These are phyloP conservation scores for Standfussiana lucernea DNA, from an alignment of 2,888 invertebrate species.

Conservation along the genomic window DNA sequence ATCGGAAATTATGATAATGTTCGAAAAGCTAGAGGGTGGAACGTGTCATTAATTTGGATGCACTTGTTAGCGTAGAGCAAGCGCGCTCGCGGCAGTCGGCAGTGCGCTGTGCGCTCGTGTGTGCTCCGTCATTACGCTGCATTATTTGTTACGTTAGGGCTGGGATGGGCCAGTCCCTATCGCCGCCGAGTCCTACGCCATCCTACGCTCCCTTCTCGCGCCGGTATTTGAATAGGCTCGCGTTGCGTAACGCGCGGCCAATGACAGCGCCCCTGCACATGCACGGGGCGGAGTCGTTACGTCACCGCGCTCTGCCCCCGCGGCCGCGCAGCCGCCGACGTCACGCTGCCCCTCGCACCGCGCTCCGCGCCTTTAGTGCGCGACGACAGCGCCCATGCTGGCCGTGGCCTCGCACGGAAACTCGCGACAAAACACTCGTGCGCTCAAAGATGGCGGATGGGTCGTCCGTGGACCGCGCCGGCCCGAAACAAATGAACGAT, in stretches of 20 bases:
- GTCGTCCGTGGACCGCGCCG: slow-evolving; percentile 92
- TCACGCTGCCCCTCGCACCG: slow-evolving; percentile 78
- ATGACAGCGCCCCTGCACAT: slow-evolving; percentile 89
- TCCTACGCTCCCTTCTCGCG: slow-evolving; percentile 86
- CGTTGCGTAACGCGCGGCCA: slow-evolving; percentile 90
- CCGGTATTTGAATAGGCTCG: slow-evolving; percentile 86
- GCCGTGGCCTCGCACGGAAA: slow-evolving; percentile 80
- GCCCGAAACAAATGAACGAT: slow-evolving; percentile 90
- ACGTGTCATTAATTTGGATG: slow-evolving; percentile 83
- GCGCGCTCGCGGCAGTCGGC: slow-evolving; percentile 62
- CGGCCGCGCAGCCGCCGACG: slow-evolving; percentile 89
- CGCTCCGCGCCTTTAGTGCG: slow-evolving; percentile 80
- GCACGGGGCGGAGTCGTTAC: slow-evolving; percentile 90
- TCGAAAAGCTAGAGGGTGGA: slow-evolving; percentile 69
- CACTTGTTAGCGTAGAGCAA: slow-evolving; percentile 78
- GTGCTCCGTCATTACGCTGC: slow-evolving; percentile 83
- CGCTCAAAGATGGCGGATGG: slow-evolving; percentile 96
- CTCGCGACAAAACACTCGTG: slow-evolving; percentile 91
- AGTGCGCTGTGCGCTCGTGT: slow-evolving; percentile 61
- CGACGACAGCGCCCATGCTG: slow-evolving; percentile 83
- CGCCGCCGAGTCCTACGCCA: slow-evolving; percentile 83
- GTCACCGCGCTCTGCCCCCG: slow-evolving; percentile 88
- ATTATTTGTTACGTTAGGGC: slow-evolving; percentile 87
- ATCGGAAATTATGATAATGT: slow-evolving; percentile 63
- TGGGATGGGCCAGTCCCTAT: slow-evolving; percentile 85